phyloP scores from a whole-genome alignment of 2,113 vertebrate genomes.

The Boleophthalmus pectinirostris region DNA sequence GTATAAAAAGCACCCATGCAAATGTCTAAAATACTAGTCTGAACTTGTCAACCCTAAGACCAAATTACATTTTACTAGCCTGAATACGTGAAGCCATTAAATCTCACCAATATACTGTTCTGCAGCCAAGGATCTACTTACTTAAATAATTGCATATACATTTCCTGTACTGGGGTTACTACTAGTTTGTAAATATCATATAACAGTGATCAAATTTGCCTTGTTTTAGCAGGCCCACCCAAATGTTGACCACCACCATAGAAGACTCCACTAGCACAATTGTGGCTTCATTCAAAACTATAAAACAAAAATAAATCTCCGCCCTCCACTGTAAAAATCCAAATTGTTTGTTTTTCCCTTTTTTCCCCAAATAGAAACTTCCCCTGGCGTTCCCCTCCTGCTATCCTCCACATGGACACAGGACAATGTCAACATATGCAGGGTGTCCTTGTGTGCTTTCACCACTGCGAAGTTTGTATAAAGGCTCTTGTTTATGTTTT shows the following conservation, averaged over 20 bases:
- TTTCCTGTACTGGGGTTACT: constrained; percentile 40
- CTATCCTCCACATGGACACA: constrained; percentile 32
- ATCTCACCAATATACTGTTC: constrained; percentile 63
- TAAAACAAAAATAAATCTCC: constrained; percentile 21
- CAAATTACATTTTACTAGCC: constrained; percentile 51
- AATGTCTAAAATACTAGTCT: not conserved
- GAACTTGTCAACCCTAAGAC: constrained; percentile 23
- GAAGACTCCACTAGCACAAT: not conserved
- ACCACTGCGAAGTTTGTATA: constrained; percentile 23
- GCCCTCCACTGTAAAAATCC: constrained; percentile 10
- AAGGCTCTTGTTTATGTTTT: constrained; percentile 45
- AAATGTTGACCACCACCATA: constrained; percentile 12
- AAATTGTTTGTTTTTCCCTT: constrained; percentile 57
- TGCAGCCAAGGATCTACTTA: constrained; percentile 59
- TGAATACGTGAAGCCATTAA: constrained; percentile 67
- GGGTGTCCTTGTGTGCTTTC: constrained; percentile 34
- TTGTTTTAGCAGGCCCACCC: constrained; percentile 34
- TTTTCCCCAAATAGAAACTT: constrained; percentile 68
- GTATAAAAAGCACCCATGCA: not conserved
- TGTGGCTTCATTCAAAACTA: not conserved
- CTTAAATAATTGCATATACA: constrained; percentile 39
- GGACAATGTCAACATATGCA: constrained; percentile 68
- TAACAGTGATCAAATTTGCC: constrained; percentile 44
- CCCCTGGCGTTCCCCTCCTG: constrained; percentile 29
- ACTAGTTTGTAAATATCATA: constrained; percentile 67